Evolutionary conservation across 2,113 vertebrate species (phyloP), one percentile per base, ranked within the genome.

Genomic region (Bathybates hornii): DNA sequence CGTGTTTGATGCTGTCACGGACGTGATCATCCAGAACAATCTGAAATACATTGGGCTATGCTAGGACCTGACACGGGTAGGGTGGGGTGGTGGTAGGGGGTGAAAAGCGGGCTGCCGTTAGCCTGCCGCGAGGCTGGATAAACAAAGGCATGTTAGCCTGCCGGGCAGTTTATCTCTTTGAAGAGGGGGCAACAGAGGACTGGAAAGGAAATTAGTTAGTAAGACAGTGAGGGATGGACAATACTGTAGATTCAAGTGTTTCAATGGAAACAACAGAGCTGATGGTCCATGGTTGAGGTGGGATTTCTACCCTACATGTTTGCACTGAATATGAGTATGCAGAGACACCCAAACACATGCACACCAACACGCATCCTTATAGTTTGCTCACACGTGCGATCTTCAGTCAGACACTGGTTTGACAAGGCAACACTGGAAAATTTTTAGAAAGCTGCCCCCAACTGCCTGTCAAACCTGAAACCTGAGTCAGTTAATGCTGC

Each of bases 11-110:
- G 98, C 99, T 19, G 99, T 99, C 94, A 99, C 98, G 96, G 99
- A 99, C 91, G 99, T 99, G 97, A 99, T 99, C 92, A 99, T 99
- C 95, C 99, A 99, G 97, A 99, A 99, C 97, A 99, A 99, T 97
- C 98, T 99, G 91, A 99, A 99, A 96, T 99, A 99, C 94, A 99
- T 99, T 76, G 99, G 99, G 90, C 97, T 99, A 93, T 99, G 99
- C 97, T 99, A 98, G 97, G 95, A 93, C 94, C 82, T 86, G 91
- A 93, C 78, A 41, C 36, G 54, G 89, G 85, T 81, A 87, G 54
- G 61, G 45, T 13, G 68, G 43, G 16, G 85, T 14, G 34, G 80
- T 17, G 50, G 56, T 71, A 8, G 59, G 76, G 53, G 83, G 48
- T 54, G 48, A 59, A 66, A 68, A 34, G 84, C 32, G 21, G 83